Conservation (phyloP, 1,140 invertebrate species). For the Augochlora pura region DNA sequence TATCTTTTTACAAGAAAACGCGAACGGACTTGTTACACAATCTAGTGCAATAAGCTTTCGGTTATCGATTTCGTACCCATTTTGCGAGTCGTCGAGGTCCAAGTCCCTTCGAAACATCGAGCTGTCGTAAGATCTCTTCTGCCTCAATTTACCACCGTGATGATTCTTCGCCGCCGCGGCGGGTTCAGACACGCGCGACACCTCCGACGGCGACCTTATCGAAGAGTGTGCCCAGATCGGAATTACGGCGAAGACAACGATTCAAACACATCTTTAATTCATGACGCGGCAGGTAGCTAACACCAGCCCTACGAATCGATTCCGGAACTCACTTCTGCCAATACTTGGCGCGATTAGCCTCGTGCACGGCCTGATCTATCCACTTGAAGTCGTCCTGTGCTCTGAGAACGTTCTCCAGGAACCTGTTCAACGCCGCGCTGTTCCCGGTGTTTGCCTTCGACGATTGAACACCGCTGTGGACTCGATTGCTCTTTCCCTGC, state of each 20-base stretch:
- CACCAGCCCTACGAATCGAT: not conserved
- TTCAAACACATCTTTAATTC: conserved; percentile 6
- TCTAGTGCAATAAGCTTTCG: no score
- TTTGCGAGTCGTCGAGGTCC: not conserved
- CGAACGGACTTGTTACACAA: no score
- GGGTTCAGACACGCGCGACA: not conserved
- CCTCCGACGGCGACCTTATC: conserved; percentile 2
- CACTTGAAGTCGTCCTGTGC: conserved; percentile 66
- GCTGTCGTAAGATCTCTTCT: conserved; percentile 37
- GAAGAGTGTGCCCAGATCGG: conserved; percentile 3
- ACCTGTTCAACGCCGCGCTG: conserved; percentile 55
- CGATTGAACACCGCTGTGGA: no score
- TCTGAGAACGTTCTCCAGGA: conserved; percentile 62
- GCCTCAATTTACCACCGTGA: conserved; percentile 41
- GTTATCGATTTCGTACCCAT: not conserved
- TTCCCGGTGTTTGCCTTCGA: not conserved
- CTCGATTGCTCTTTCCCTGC: not conserved
- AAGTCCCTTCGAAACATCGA: conserved; percentile 22
- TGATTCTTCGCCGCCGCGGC: conserved; percentile 6
- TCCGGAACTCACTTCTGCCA: conserved; percentile 37
- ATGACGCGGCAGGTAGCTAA: no score
- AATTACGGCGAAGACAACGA: not conserved
- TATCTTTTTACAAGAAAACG: no score
- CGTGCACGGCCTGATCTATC: conserved; percentile 62
- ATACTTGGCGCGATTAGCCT: conserved; percentile 3